Evolutionary conservation across 2,797 vertebrate species (phyloP), one percentile per base, ranked within the genome.

Genomic region (Pangasius macronema): DNA sequence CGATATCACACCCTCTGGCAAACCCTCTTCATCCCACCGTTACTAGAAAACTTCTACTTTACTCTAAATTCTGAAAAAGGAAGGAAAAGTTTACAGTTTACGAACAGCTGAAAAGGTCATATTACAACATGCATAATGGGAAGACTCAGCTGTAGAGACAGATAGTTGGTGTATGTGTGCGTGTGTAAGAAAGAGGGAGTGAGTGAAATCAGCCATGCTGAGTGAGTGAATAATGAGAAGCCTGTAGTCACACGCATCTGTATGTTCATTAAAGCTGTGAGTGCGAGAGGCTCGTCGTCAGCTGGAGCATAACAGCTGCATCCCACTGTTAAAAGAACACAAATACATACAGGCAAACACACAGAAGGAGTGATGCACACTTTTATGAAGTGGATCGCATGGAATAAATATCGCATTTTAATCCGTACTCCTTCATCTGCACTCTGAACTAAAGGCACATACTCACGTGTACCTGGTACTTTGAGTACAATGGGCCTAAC

Each of bases 211-310:
- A 88, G 57, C 67, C 82, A 81, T 84, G 82, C 87, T 84, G 84
- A 65, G 53, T 77, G 46, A 88, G 87, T 86, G 87, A 88, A 89
- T 83, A 86, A 89, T 85, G 87, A 75, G 70, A 55, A 61, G 86
- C 84, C 84, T 88, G 87, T 83, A 89, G 88, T 89, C 65, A 89
- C 86, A 85, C n/a, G 22, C 75, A 86, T 87, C 82, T 91, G 89
- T 87, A 87, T 87, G 86, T 88, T 89, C 86, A 90, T 89, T 89
- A 88, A 82, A 61, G 84, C 77, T 87, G 30, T 46, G 70, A 76
- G 65, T 82, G 83, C 61, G 85, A 86, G 67, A 80, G 36, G 30
- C 33, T 68, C 55, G 36, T 36, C 84, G 86, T 84, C 70, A 88
- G 80, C 85, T 76, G 42, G 67, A 61, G 61, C 67, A 84, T 53